phyloP scores from a whole-genome alignment of 2,113 vertebrate genomes.

The Alexandromys fortis region DNA sequence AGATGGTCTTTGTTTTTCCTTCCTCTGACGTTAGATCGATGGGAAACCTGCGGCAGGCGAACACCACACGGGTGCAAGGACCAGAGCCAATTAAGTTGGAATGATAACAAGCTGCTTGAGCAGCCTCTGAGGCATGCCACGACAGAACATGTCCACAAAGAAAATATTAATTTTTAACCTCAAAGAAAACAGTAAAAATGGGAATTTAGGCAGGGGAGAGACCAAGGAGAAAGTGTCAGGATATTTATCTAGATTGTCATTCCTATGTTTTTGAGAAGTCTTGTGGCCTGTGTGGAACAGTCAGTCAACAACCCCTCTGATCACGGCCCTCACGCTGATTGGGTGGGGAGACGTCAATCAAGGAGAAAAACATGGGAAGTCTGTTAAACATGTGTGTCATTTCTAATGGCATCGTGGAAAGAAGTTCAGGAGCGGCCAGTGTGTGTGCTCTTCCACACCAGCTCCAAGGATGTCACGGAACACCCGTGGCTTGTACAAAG shows the following conservation, averaged over 20 bases:
- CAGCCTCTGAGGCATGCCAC: slow-evolving; percentile 79
- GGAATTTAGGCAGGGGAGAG: slow-evolving; percentile 68
- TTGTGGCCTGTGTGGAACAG: slow-evolving; percentile 81
- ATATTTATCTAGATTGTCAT: slow-evolving; percentile 86
- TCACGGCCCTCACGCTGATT: slow-evolving; percentile 83
- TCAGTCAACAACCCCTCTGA: slow-evolving; percentile 85
- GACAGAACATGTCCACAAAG: slow-evolving; percentile 77
- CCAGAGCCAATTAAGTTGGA: slow-evolving; percentile 84
- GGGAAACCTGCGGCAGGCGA: slow-evolving; percentile 78
- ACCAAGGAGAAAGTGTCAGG: slow-evolving; percentile 74
- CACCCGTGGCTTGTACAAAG: background rate
- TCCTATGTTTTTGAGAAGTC: slow-evolving; percentile 80
- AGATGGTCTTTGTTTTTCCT: slow-evolving; percentile 76
- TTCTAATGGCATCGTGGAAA: slow-evolving; percentile 83
- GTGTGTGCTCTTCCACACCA: background rate
- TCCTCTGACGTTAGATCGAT: slow-evolving; percentile 73
- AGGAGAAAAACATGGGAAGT: slow-evolving; percentile 86
- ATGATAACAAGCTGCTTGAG: slow-evolving; percentile 83
- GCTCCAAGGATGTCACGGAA: background rate
- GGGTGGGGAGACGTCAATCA: slow-evolving; percentile 84
- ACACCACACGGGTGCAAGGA: slow-evolving; percentile 80
- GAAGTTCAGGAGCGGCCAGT: slow-evolving; percentile 68
- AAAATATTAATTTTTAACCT: slow-evolving; percentile 84
- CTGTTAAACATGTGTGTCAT: slow-evolving; percentile 87
- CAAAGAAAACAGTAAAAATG: slow-evolving; percentile 81